Base-by-base conservation (phyloP, 1,140 invertebrate genomes). In the Hydropsyche tenuis region DNA sequence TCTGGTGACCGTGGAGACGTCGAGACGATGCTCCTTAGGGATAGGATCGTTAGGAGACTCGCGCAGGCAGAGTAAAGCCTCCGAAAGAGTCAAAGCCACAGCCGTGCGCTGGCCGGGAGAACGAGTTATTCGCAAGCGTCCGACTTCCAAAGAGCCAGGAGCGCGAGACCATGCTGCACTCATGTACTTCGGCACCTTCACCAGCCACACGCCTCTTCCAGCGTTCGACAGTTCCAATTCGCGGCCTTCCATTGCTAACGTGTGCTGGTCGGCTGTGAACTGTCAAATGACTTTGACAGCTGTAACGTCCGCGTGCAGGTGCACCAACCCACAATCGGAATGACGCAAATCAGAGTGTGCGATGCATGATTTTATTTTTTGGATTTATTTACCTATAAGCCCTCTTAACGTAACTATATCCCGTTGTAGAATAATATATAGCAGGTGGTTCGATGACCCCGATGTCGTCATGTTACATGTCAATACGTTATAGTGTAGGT, bases 131-230 rank as follows among this genome's bases (percentile, higher is more conserved):
- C 86, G 85, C 64, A 89, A 79, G 77, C 88, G 88, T 3, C 87
- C 87, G 2, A 88, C 87, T 81, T 88, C 87, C 76, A 88, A 87
- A 71, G 87, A 86, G 6, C 84, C 90, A 22, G 90, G 88, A 48
- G 93, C 91, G 83, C 93, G 94, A 79, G 95, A 91, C 95, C 95
- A 97, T 84, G 91, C 90, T 75, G 92, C 93, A 1, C 95, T 92
- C 77, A 98, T 92, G 85, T 97, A 98, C 86, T 98, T 98, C 1
- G 96, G 96, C 22, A 97, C 95, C 87, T 98, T 98, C 0, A 98
- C 96, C 9, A 98, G 86, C 96, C 96, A 98, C 7, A 98, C 94
- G 43, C 96, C 95, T 78, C 95, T 86, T 7, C 89, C 90, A 27
- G 93, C 92, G 81, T 95, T 95, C n/a, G 91, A 91, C 22, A 96